Percentiles rank a stretch among this genome's conserved stretches.
These are phyloP conservation scores for Hirtodrosophila cameraria DNA, from an alignment of 2,888 invertebrate species.

Conservation along the genomic window DNA sequence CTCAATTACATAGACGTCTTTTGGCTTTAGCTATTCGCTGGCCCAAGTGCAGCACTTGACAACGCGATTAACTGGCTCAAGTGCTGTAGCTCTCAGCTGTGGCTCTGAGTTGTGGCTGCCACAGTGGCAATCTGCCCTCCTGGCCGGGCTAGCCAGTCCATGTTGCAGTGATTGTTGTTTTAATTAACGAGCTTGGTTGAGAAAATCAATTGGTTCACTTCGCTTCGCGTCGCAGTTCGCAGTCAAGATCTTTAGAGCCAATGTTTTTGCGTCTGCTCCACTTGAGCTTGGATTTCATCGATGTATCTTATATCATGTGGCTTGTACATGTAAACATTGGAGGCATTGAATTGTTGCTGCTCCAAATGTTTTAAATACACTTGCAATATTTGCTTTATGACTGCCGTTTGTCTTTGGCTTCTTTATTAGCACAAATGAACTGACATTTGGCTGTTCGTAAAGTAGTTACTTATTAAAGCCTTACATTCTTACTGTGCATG, in stretches of 20 bases:
- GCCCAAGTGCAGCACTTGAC: constrained; percentile 53
- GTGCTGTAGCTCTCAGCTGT: not conserved
- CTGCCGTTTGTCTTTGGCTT: constrained; percentile 42
- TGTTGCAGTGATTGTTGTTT: constrained; percentile 67
- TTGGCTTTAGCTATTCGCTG: constrained; percentile 19
- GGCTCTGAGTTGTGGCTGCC: constrained; percentile 10
- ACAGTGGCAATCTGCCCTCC: constrained; percentile 30
- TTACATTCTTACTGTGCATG: constrained; percentile 49
- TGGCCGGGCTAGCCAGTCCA: constrained; percentile 20
- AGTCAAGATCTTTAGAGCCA: constrained; percentile 36
- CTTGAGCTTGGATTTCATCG: constrained; percentile 64
- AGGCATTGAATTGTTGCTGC: constrained; percentile 48
- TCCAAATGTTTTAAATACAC: constrained; percentile 55
- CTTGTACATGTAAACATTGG: constrained; percentile 50
- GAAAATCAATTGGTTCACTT: constrained; percentile 60
- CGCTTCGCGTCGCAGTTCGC: constrained; percentile 11
- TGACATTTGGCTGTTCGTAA: constrained; percentile 31
- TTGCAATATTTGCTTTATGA: constrained; percentile 55
- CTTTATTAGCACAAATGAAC: constrained; percentile 69
- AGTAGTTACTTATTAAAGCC: constrained; percentile 55
- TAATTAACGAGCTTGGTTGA: constrained; percentile 68
- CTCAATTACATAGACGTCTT: constrained; percentile 52
- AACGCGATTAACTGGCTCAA: constrained; percentile 57
- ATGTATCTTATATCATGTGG: constrained; percentile 16
- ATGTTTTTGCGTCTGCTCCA: constrained; percentile 36